Evolutionary conservation across 2,113 vertebrate genomes (phyloP).

Genomic region (Pachycephala philippinensis): DNA sequence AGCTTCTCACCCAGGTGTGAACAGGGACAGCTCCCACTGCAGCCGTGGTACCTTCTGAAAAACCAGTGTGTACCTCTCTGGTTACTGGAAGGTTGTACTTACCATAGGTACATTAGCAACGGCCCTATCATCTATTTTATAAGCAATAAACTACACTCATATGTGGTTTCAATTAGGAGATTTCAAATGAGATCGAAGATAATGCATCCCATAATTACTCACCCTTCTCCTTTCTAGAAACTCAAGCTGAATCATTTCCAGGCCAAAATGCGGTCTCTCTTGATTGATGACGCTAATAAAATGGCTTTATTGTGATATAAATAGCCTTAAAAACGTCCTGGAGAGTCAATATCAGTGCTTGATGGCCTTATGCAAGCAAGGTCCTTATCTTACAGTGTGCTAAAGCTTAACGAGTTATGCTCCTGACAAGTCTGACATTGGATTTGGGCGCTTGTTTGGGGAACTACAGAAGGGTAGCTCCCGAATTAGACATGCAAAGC

Average conservation of each 20-base stretch:
- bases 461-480: constrained; percentile 38
- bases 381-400: constrained; percentile 60
- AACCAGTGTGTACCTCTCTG: neutral
- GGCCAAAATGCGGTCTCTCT: constrained; percentile 56
- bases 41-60: neutral
- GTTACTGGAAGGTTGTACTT: constrained; percentile 23
- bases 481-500: constrained; percentile 2
- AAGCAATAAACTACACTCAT: constrained; percentile 63
- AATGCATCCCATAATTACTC: constrained; percentile 71
- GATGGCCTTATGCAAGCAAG: constrained; percentile 67
- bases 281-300: constrained; percentile 78
- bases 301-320: constrained; percentile 76
- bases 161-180: constrained; percentile 70
- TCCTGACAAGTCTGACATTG: constrained; percentile 61
- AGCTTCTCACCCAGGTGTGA: neutral
- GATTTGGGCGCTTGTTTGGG: constrained; percentile 54
- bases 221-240: constrained; percentile 55
- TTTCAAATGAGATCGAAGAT: constrained; percentile 74
- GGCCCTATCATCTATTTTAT: constrained; percentile 60
- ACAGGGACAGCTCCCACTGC: neutral
- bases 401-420: constrained; percentile 63
- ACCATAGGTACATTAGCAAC: constrained; percentile 25
- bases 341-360: constrained; percentile 74
- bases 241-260: constrained; percentile 66
- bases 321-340: constrained; percentile 73